Percentiles rank a stretch among this genome's conserved stretches.
phyloP scores from a whole-genome alignment of 2,113 vertebrate genomes.

The Eurystomus gularis region DNA sequence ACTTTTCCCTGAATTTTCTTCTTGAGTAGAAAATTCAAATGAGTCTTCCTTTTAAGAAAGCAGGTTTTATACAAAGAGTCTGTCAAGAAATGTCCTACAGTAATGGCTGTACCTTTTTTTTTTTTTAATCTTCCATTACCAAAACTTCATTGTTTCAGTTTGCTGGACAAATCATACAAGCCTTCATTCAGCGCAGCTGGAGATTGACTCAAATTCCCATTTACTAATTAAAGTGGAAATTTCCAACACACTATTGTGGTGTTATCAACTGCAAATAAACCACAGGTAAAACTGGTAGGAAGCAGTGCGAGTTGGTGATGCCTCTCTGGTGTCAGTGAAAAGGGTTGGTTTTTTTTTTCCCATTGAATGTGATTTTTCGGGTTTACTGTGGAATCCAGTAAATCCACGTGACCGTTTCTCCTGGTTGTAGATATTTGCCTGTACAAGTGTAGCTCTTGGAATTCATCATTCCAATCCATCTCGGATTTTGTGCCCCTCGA shows the following conservation, averaged over 20 bases:
- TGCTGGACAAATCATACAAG: rapidly evolving
- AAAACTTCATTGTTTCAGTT: not conserved
- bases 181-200: not conserved
- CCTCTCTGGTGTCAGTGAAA: not conserved
- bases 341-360: rapidly evolving
- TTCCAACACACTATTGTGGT: not conserved
- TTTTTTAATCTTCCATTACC: not conserved
- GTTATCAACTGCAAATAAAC: not conserved
- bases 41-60: not conserved
- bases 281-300: not conserved
- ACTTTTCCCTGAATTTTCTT: not conserved
- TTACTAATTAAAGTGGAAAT: not conserved
- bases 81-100: not conserved
- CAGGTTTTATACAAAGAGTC: not conserved
- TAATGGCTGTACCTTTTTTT: not conserved
- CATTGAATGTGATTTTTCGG: not conserved
- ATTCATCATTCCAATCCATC: not conserved
- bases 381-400: not conserved
- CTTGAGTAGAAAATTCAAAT: not conserved
- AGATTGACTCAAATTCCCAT: not conserved
- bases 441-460: not conserved
- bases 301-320: not conserved
- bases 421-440: not conserved
- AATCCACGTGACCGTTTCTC: not conserved
- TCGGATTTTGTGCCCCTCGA: not conserved